Evolutionary conservation across 2,888 invertebrate species (phyloP).

Genomic region (Malacosoma neustria): DNA sequence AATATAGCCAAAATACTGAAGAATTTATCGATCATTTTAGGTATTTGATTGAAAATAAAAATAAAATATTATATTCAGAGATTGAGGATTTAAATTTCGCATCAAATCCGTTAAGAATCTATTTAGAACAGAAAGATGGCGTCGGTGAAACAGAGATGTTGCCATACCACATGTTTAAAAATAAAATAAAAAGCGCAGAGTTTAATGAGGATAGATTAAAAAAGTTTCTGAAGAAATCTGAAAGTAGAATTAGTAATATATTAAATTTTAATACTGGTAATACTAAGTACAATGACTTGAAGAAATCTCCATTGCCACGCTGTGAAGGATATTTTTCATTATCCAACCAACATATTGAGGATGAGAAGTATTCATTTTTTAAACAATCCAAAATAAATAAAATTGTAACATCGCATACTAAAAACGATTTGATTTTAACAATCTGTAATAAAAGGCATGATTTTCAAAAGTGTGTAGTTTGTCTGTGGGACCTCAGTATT

Average conservation of each 20-base stretch:
- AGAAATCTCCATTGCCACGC: conserved; percentile 39
- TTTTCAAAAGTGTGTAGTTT: conserved; percentile 33
- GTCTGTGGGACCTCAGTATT: conserved; percentile 56
- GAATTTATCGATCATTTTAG: conserved; percentile 42
- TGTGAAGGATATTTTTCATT: conserved; percentile 46
- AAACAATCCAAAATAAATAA: conserved; percentile 33
- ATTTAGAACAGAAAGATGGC: conserved; percentile 61
- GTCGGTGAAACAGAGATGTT: conserved; percentile 43
- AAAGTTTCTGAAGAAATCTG: conserved; percentile 48
- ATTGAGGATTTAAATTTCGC: conserved; percentile 34
- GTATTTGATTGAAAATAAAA: conserved; percentile 24
- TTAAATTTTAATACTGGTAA: conserved; percentile 38
- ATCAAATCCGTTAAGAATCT: conserved; percentile 44
- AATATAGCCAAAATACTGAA: conserved; percentile 25
- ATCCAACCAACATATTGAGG: conserved; percentile 23
- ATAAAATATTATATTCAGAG: conserved; percentile 16
- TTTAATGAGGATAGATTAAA: conserved; percentile 33
- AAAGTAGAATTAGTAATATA: conserved; percentile 37
- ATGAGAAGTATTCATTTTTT: conserved; percentile 26
- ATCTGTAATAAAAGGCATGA: conserved; percentile 28
- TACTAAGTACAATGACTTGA: conserved; percentile 28
- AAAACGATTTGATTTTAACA: conserved; percentile 44
- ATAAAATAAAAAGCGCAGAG: conserved; percentile 38
- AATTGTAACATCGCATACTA: conserved; percentile 41
- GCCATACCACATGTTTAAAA: conserved; percentile 41